A percentile compares a stretch with the other conserved stretches of the same genome.
Conservation (phyloP, 2,888 invertebrate genomes). For the Eudasyphora cyanicolor region DNA sequence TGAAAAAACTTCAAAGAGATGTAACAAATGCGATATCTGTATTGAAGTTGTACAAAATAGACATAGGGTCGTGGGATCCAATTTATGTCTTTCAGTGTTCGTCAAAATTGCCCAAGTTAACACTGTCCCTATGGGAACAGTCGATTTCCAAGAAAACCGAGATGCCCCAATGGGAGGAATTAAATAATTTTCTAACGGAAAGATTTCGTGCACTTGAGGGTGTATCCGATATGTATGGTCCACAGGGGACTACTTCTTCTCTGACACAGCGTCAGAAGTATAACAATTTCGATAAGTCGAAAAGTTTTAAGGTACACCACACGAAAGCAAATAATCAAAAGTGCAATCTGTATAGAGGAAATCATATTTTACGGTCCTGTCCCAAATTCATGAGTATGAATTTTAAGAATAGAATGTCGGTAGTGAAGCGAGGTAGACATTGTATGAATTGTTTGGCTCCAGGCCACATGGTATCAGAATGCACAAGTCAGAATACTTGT, state of each 20-base stretch:
- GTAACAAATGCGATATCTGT: too few species aligned
- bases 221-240: neutral
- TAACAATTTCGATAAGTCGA: neutral
- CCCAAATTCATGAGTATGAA: conserved; percentile 36
- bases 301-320: neutral
- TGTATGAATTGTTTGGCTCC: conserved; percentile 25
- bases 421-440: neutral
- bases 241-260: neutral
- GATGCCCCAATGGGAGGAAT: conserved; percentile 33
- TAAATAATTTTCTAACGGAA: conserved; percentile 38
- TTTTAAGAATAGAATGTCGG: neutral
- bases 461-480: neutral
- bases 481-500: too few species aligned
- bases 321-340: neutral
- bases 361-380: conserved; percentile 44
- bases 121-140: too few species aligned
- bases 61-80: too few species aligned
- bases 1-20: too few species aligned
- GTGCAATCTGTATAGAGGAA: too few species aligned
- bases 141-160: conserved; percentile 35
- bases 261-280: neutral
- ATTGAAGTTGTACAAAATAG: too few species aligned
- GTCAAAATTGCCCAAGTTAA: too few species aligned
- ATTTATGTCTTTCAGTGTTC: too few species aligned
- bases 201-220: conserved; percentile 19